These are phyloP conservation scores for Murina feae DNA, from an alignment of 2,113 vertebrate species.

Conservation along the genomic window DNA sequence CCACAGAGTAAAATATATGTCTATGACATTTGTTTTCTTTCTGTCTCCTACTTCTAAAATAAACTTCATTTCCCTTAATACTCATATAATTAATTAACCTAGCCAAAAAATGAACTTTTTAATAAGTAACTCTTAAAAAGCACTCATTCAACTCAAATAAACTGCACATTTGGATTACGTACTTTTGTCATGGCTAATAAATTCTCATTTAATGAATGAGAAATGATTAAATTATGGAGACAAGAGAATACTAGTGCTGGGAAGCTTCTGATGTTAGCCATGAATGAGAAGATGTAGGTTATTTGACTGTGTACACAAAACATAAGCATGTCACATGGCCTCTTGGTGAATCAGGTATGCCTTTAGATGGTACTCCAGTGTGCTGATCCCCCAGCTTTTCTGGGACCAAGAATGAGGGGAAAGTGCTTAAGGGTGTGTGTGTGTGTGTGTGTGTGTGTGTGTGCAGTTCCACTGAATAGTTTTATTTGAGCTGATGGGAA, in stretches of 20 bases:
- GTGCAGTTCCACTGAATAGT: too few relatives aligned
- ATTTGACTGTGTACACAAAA: neutral
- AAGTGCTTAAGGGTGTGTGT: neutral
- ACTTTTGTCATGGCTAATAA: neutral
- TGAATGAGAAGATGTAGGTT: neutral
- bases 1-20: neutral
- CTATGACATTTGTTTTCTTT: neutral
- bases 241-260: neutral
- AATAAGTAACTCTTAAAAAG: neutral
- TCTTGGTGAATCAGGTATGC: neutral
- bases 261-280: neutral
- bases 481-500: neutral
- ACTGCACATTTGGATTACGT: neutral
- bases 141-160: neutral
- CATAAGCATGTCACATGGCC: neutral
- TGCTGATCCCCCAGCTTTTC: neutral
- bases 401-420: neutral
- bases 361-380: neutral
- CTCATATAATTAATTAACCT: neutral
- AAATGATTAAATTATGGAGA: neutral
- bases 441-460: too few relatives aligned
- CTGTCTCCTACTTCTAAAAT: conserved; percentile 6
- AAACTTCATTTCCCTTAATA: neutral
- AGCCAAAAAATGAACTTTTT: neutral
- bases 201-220: neutral